Base-by-base conservation (phyloP, 2,113 vertebrate genomes). In the Thunnus thynnus region DNA sequence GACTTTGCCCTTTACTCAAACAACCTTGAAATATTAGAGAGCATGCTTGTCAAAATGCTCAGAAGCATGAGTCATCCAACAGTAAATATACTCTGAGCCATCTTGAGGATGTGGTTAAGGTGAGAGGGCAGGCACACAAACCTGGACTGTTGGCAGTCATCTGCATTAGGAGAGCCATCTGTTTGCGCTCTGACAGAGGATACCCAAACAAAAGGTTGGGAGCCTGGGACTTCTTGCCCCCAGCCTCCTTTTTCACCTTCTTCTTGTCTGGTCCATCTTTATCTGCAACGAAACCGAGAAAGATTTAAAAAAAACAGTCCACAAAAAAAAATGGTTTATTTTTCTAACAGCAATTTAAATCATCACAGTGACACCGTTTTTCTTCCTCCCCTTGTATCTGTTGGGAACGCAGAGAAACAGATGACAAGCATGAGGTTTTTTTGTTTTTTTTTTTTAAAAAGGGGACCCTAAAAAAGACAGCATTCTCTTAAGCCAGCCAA, bases 91-190 rank as follows among this genome's bases (percentile, higher is more conserved):
- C 58, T 9, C 13, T 0, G 32, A 54, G 54, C 18, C 79, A 62
- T 67, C 12, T 67, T 55, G 62, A 75, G 67, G 84, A 85, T 32
- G 63, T 32, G 57, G 44, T 63, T 8, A 52, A 52, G 72, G 60
- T 48, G 51, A 71, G 46, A 80, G 64, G 76, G 47, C 13, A 65
- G 13, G 27, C n/a, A 41, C 60, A 90, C 85, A 55, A 90, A 99
- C 98, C 98, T 99, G 98, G 98, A 92, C 98, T 99, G 95, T 99
- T 97, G 78, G 98, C 98, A 14, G 98, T 99, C 98, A 99, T 99
- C 95, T 99, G 98, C 98, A 99, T 99, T 25, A 99, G 96, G 75
- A 99, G 97, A 60, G 98, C 98, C 98, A 99, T 99, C 95, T 99
- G 98, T 84, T 99, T 99, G 81, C 98, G 96, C 86, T 99, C 98